A percentile compares a stretch with the other conserved stretches of the same genome.
These are phyloP conservation scores for Stratiolaelaps scimitus DNA, from an alignment of 1,140 invertebrate genomes.

Conservation along the genomic window DNA sequence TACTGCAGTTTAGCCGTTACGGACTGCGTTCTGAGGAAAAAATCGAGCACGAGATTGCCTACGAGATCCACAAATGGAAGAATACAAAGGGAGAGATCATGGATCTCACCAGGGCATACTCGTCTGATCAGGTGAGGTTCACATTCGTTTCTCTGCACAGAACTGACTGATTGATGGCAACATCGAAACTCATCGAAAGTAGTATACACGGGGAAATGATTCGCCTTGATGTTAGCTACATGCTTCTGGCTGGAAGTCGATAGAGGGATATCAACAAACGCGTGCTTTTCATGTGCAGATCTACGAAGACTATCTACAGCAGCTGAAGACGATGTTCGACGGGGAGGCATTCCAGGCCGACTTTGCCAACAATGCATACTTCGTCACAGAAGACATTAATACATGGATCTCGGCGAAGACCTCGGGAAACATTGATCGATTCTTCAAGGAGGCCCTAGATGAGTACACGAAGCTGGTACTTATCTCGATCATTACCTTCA, in stretches of 20 bases:
- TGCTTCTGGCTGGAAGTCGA: too few species aligned
- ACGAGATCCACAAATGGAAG: constrained; percentile 24
- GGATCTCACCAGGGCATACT: constrained; percentile 23
- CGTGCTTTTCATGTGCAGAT: neutral
- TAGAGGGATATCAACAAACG: too few species aligned
- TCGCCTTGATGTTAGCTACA: too few species aligned
- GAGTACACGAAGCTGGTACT: constrained; percentile 10
- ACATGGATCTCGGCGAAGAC: constrained; percentile 20
- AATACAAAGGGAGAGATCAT: constrained; percentile 24
- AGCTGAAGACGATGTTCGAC: constrained; percentile 15
- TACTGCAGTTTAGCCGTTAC: neutral
- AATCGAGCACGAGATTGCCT: constrained; percentile 4
- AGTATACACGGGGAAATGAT: too few species aligned
- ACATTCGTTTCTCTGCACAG: neutral
- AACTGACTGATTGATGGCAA: neutral
- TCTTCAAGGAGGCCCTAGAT: constrained; percentile 20
- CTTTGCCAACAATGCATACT: neutral
- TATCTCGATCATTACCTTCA: constrained; percentile 23
- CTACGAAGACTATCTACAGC: constrained; percentile 6
- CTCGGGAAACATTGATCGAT: constrained; percentile 2
- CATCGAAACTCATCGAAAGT: too few species aligned
- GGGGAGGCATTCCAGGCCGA: neutral
- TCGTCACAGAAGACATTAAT: neutral
- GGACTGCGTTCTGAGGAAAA: neutral
- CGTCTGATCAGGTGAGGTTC: neutral